These are phyloP conservation scores for Atta texana DNA, from an alignment of 1,140 invertebrate genomes.

Conservation along the genomic window DNA sequence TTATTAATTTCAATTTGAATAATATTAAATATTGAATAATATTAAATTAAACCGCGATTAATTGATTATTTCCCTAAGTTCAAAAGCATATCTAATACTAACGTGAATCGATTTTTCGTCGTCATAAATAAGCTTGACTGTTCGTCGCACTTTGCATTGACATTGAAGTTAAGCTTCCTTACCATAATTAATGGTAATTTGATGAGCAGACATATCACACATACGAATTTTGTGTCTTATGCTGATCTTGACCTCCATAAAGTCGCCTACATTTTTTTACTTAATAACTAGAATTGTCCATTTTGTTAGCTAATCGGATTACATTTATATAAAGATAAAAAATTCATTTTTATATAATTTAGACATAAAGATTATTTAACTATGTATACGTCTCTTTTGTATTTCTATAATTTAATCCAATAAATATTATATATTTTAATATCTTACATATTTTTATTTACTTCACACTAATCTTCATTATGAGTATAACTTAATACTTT, in stretches of 20 bases:
- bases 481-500: background rate
- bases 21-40: background rate
- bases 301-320: background rate
- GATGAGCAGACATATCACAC: background rate
- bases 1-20: background rate
- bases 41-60: background rate
- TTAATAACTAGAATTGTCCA: background rate
- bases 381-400: background rate
- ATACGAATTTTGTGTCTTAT: conserved; percentile 8
- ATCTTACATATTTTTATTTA: background rate
- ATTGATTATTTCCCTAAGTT: background rate
- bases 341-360: background rate
- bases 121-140: background rate
- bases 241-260: conserved; percentile 17
- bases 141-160: conserved; percentile 7
- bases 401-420: background rate
- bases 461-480: background rate
- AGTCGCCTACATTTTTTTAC: background rate
- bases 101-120: background rate
- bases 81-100: background rate
- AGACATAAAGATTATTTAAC: background rate
- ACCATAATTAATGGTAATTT: conserved; percentile 48
- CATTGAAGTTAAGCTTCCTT: conserved; percentile 7
- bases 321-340: background rate
- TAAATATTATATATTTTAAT: background rate